Base-by-base conservation (phyloP, 1,140 invertebrate species). In the Gryllus bimaculatus region DNA sequence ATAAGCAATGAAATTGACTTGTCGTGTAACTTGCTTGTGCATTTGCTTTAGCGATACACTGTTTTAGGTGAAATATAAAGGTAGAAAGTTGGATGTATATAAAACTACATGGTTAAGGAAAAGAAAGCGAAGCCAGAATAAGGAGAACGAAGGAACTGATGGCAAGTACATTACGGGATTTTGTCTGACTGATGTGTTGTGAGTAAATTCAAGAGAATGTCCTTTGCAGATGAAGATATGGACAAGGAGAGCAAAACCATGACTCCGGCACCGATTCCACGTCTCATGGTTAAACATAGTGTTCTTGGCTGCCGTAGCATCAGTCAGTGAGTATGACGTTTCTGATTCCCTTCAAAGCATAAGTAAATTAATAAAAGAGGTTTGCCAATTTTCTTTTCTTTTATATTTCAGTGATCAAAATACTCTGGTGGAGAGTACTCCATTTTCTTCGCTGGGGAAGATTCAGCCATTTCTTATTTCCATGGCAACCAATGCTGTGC, bases 391-490 rank as follows among this genome's bases (percentile, higher is more conserved):
- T 66, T 66, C 10, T 66, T 66, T 39, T 39, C 26, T 39, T 10
- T 66, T 2, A 66, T 66, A 18, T 87, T 90, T 48, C 84, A 96
- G 95, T 88, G 94, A 96, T 87, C 91, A 92, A 78, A 95, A 95
- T 83, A 95, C 93, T 82, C 89, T 97, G 83, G 93, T 98, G 20
- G 94, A 96, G 87, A 92, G 94, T 81, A 92, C 94, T 15, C 92
- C 95, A 78, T 98, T 97, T 85, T 93, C 92, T 78, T 92, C 92
- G 74, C 86, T 96, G 81, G 94, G 94, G 3, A 96, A 96, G 87
- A 92, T 97, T 78, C 96, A 98, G 85, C 96, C 96, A 73, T 98
- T 98, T 85, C 87, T 94, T 47, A 91, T 98, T 2, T 93, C 94
- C n/a, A 90, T 97, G 78, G 92, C 93, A 77, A 94, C 95, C 7